Evolutionary conservation across 2,888 invertebrate genomes (phyloP).

Genomic region (Tetrapedia diversipes): DNA sequence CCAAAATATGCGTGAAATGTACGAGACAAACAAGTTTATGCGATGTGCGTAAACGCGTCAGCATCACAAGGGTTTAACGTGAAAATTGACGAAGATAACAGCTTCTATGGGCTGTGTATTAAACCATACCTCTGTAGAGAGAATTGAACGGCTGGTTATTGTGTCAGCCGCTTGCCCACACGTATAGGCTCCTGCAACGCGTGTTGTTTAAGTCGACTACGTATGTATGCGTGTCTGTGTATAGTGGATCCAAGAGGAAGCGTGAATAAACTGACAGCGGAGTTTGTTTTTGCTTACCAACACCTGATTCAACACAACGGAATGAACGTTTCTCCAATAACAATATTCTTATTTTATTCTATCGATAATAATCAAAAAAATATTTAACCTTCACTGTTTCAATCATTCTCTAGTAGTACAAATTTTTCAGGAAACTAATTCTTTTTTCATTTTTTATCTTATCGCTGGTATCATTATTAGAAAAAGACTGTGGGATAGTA

Average conservation of each 20-base stretch:
- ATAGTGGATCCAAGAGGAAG: background rate
- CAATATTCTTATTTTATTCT: too few species aligned
- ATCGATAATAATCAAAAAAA: too few species aligned
- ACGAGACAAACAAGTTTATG: too few species aligned
- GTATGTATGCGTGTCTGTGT: background rate
- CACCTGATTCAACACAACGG: background rate
- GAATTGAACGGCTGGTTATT: constrained; percentile 26
- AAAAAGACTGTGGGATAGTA: too few species aligned
- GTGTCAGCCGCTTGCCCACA: constrained; percentile 29
- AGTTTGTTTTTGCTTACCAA: background rate
- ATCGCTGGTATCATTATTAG: too few species aligned
- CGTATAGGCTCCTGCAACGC: constrained; percentile 2
- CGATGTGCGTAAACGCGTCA: too few species aligned
- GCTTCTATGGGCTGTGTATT: constrained; percentile 5
- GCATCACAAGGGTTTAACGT: background rate
- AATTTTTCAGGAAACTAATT: too few species aligned
- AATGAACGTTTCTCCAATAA: background rate
- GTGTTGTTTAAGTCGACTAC: constrained; percentile 22
- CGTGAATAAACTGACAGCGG: background rate
- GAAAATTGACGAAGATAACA: constrained; percentile 3
- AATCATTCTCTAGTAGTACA: too few species aligned
- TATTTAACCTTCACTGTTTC: too few species aligned
- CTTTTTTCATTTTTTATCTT: too few species aligned
- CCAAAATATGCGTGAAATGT: too few species aligned
- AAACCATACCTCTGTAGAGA: constrained; percentile 11